Conservation (phyloP, 2,113 vertebrate genomes). For the Eretmochelys imbricata region DNA sequence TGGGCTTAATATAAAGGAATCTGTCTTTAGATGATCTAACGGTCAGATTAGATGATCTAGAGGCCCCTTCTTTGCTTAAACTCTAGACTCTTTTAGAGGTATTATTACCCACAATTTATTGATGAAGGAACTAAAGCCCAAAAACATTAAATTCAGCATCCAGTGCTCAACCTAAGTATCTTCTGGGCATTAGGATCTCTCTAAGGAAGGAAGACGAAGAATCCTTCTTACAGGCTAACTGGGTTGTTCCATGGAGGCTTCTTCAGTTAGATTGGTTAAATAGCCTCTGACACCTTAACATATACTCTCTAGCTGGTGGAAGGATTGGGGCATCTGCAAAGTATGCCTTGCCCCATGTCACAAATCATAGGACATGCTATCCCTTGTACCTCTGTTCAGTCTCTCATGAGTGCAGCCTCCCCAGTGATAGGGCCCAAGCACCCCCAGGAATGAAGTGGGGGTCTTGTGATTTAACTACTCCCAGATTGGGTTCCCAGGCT, state of each 20-base stretch:
- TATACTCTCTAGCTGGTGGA: not conserved
- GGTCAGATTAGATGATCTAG: not conserved
- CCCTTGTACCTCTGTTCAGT: too few relatives aligned
- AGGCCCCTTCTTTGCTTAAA: not conserved
- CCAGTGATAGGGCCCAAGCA: not conserved
- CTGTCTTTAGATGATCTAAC: not conserved
- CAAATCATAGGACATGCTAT: not conserved
- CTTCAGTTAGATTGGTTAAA: not conserved
- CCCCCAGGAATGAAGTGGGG: too few relatives aligned
- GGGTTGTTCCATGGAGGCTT: not conserved
- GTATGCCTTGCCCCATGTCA: not conserved
- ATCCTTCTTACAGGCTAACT: not conserved
- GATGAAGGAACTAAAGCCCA: not conserved
- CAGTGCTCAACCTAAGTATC: not conserved
- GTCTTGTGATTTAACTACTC: not conserved
- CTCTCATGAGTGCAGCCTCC: not conserved
- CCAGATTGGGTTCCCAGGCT: not conserved
- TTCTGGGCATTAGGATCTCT: not conserved
- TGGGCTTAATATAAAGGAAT: not conserved
- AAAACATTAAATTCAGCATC: not conserved
- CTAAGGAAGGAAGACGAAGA: not conserved
- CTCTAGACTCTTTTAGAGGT: not conserved
- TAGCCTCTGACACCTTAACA: not conserved
- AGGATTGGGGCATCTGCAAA: not conserved
- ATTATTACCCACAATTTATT: not conserved